Conservation (phyloP, 2,888 invertebrate genomes). For the Torymus texanus region DNA sequence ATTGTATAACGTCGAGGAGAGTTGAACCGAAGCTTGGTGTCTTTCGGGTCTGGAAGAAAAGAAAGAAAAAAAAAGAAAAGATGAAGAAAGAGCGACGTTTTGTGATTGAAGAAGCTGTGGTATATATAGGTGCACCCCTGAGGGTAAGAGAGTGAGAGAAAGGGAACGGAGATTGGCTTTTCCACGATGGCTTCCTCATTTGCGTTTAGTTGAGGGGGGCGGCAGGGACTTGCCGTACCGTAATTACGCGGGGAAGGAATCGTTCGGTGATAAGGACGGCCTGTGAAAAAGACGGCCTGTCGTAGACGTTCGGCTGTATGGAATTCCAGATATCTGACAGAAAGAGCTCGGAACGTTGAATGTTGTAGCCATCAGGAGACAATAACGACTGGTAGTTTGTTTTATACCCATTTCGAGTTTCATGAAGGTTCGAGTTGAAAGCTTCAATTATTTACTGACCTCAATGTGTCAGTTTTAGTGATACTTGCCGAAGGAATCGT, state of each 20-base stretch:
- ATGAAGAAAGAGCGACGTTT: no score
- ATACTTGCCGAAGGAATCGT: no score
- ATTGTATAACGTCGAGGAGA: constrained; percentile 81
- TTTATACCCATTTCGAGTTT: no score
- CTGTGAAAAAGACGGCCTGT: background rate
- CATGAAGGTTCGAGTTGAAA: no score
- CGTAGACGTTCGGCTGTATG: background rate
- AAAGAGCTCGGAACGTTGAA: no score
- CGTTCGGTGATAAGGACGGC: constrained; percentile 12
- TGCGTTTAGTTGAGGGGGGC: background rate
- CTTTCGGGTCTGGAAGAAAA: constrained; percentile 74
- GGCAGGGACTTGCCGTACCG: background rate
- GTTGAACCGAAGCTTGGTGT: constrained; percentile 78
- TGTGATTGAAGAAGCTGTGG: no score
- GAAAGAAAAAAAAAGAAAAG: constrained; percentile 55
- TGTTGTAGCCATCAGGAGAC: no score
- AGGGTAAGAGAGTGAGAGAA: no score
- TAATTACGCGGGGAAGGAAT: constrained; percentile 26
- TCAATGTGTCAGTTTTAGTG: no score
- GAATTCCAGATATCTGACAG: constrained; percentile 1
- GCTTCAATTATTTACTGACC: no score
- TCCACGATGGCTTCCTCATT: constrained; percentile 25
- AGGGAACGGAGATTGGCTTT: constrained; percentile 27
- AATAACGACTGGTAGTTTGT: no score
- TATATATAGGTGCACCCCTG: no score